Conservation (phyloP, 2,888 invertebrate species). For the Nebria brevicollis region DNA sequence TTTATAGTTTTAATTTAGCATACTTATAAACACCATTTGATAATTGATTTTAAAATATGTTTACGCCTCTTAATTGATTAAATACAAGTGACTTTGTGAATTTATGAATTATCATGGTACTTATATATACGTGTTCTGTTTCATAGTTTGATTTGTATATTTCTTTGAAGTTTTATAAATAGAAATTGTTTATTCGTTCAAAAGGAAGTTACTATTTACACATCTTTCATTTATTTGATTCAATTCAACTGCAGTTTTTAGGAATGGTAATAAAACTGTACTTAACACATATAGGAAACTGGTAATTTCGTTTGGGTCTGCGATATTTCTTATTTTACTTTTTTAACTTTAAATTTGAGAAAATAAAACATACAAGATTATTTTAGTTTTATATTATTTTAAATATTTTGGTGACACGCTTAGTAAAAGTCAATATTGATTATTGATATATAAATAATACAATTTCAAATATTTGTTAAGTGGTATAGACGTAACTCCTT, state of each 20-base stretch:
- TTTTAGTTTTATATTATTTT: neutral
- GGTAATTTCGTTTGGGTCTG: neutral
- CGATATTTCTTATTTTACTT: neutral
- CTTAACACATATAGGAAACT: neutral
- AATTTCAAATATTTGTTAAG: too few relatives aligned
- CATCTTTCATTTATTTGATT: slow-evolving; percentile 20
- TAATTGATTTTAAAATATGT: too few relatives aligned
- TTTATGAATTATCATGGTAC: neutral
- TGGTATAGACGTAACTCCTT: neutral
- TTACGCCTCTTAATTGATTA: neutral
- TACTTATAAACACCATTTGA: too few relatives aligned
- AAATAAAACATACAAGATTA: too few relatives aligned
- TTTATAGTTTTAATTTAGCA: too few relatives aligned
- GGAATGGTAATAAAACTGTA: neutral
- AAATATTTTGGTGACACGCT: neutral
- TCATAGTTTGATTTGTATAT: slow-evolving; percentile 28
- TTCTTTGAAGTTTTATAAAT: slow-evolving; percentile 38
- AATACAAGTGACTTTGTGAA: neutral
- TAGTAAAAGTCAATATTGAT: neutral
- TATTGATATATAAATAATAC: neutral
- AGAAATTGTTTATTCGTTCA: slow-evolving; percentile 37
- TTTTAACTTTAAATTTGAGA: neutral
- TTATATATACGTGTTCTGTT: neutral
- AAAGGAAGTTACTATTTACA: slow-evolving; percentile 34
- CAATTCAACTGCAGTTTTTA: slow-evolving; percentile 3